Percentiles rank a stretch among this genome's conserved stretches.
phyloP scores from a whole-genome alignment of 2,797 vertebrate species.

The Lagodon rhomboides region DNA sequence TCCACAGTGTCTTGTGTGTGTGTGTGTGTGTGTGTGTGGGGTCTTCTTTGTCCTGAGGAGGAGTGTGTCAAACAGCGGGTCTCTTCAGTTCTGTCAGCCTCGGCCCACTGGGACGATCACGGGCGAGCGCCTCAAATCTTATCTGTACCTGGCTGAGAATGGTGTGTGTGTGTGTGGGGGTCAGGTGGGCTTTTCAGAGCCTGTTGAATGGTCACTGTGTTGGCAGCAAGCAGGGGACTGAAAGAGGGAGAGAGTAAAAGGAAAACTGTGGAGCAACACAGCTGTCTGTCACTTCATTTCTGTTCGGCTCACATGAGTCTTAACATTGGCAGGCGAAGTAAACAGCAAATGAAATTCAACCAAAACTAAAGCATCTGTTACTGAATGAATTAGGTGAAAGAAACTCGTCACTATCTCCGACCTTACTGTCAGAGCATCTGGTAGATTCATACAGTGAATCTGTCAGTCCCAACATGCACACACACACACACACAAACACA shows the following conservation, averaged over 20 bases:
- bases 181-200: conserved; percentile 48
- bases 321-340: neutral
- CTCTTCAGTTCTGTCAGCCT: conserved; percentile 51
- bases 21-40: conserved; percentile 32
- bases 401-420: neutral
- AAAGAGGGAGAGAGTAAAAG: conserved; percentile 7
- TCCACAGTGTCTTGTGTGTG: neutral
- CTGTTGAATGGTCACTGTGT: conserved; percentile 30
- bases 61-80: conserved; percentile 52
- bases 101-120: conserved; percentile 55
- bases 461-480: neutral
- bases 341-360: neutral
- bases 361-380: conserved; percentile 27
- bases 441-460: neutral
- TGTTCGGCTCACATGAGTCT: neutral
- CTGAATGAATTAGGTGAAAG: conserved; percentile 11
- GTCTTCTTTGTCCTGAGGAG: conserved; percentile 39
- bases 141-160: conserved; percentile 54
- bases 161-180: conserved; percentile 20
- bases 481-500: conserved; percentile 17
- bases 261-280: neutral
- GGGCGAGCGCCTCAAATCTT: conserved; percentile 42
- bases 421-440: conserved; percentile 21
- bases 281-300: neutral
- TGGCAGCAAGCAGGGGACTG: conserved; percentile 14